Conservation (phyloP, 2,113 vertebrate genomes). For the Lagopus muta region DNA sequence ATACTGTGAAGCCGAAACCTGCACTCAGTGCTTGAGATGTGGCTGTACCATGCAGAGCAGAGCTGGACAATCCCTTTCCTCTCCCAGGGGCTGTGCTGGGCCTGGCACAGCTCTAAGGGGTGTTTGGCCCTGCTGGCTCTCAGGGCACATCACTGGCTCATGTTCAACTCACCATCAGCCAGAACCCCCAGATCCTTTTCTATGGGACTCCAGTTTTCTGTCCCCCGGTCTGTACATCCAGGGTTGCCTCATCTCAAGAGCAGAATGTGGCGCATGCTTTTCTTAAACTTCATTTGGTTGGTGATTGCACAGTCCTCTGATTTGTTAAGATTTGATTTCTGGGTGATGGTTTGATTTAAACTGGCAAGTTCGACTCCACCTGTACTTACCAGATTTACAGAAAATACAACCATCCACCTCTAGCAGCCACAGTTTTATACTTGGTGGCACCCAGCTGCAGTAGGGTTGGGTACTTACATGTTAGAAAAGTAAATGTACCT, state of each 20-base stretch:
- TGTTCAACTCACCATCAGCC: not conserved
- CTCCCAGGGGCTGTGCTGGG: not conserved
- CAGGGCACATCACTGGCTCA: not conserved
- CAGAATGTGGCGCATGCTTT: too few species aligned
- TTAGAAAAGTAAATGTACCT: not conserved
- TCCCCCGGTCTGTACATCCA: too few species aligned
- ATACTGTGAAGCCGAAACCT: not conserved
- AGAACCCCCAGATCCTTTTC: too few species aligned
- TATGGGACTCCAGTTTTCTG: too few species aligned
- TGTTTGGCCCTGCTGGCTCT: not conserved
- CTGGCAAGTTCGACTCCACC: not conserved
- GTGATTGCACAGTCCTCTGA: too few species aligned
- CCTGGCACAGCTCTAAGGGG: not conserved
- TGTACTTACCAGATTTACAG: not conserved
- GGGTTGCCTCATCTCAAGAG: too few species aligned
- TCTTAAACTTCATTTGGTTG: too few species aligned
- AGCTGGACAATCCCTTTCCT: not conserved
- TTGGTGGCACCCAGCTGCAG: not conserved
- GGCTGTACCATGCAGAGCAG: not conserved
- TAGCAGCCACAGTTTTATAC: not conserved
- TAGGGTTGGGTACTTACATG: too few species aligned
- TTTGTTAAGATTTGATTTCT: not conserved
- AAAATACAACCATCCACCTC: not conserved
- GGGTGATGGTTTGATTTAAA: not conserved
- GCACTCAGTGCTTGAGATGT: not conserved